Evolutionary conservation across 2,113 vertebrate genomes (phyloP).

Genomic region (Pycnonotus jocosus): DNA sequence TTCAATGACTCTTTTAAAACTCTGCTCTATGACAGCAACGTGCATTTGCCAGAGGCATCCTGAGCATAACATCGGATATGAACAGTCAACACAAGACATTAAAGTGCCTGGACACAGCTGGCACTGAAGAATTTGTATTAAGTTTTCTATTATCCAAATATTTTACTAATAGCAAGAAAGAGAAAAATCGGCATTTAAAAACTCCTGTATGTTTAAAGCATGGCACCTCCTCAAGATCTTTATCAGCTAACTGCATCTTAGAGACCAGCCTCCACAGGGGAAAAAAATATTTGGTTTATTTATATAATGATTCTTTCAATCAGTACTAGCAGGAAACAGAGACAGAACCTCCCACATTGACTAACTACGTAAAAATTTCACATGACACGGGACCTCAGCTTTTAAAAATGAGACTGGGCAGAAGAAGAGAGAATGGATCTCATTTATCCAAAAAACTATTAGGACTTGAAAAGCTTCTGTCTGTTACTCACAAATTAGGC

Average conservation of each 20-base stretch:
- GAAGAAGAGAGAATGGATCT: background rate
- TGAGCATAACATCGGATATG: background rate
- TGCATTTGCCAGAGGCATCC: background rate
- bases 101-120: background rate
- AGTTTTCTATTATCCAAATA: background rate
- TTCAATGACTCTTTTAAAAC: background rate
- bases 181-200: background rate
- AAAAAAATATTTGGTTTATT: background rate
- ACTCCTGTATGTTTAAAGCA: background rate
- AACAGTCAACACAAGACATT: background rate
- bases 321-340: background rate
- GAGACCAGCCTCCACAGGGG: background rate
- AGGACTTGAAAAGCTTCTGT: background rate
- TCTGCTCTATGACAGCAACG: background rate
- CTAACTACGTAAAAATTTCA: background rate
- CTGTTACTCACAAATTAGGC: background rate
- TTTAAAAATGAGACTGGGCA: background rate
- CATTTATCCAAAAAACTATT: background rate
- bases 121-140: background rate
- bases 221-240: background rate
- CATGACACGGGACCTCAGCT: background rate
- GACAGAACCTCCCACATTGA: fast-evolving
- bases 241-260: background rate
- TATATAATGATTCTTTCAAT: background rate
- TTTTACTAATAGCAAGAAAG: background rate